These are phyloP conservation scores for Digitonthophagus gazella DNA, from an alignment of 2,888 invertebrate species.

Conservation along the genomic window DNA sequence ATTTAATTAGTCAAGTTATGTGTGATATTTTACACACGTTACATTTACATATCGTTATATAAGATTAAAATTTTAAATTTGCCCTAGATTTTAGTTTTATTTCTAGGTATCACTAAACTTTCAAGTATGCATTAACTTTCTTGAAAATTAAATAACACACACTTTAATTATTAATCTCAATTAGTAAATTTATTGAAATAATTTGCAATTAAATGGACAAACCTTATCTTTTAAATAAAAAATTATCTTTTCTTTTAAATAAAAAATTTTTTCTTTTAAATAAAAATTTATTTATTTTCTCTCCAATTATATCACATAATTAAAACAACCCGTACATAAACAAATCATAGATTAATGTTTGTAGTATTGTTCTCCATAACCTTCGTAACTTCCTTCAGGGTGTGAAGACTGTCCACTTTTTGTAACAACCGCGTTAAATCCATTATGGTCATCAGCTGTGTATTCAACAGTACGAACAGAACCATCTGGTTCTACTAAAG, in stretches of 20 bases:
- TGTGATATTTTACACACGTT: too few species aligned
- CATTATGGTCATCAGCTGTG: slow-evolving; percentile 25
- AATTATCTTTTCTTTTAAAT: too few species aligned
- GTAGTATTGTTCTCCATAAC: not conserved
- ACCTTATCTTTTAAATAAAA: too few species aligned
- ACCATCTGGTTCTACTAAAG: slow-evolving; percentile 25
- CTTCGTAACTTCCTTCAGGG: slow-evolving; percentile 21
- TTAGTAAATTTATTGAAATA: too few species aligned
- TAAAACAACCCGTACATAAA: not conserved
- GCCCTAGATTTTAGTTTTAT: not conserved
- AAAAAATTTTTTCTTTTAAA: not conserved
- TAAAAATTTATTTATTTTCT: not conserved
- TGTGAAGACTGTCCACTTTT: slow-evolving; percentile 27
- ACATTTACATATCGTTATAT: not conserved
- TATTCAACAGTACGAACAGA: slow-evolving; percentile 24
- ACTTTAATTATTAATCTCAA: too few species aligned
- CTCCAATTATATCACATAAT: not conserved
- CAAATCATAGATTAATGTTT: not conserved
- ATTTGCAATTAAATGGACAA: too few species aligned
- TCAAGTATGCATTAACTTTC: not conserved
- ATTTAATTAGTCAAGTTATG: not conserved
- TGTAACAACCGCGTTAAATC: slow-evolving; percentile 24
- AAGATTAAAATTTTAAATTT: not conserved
- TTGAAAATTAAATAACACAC: too few species aligned
- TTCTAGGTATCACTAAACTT: not conserved